A percentile compares a stretch with the other conserved stretches of the same genome.
These are phyloP conservation scores for Tenthredo notha DNA, from an alignment of 2,888 invertebrate genomes.

Conservation along the genomic window DNA sequence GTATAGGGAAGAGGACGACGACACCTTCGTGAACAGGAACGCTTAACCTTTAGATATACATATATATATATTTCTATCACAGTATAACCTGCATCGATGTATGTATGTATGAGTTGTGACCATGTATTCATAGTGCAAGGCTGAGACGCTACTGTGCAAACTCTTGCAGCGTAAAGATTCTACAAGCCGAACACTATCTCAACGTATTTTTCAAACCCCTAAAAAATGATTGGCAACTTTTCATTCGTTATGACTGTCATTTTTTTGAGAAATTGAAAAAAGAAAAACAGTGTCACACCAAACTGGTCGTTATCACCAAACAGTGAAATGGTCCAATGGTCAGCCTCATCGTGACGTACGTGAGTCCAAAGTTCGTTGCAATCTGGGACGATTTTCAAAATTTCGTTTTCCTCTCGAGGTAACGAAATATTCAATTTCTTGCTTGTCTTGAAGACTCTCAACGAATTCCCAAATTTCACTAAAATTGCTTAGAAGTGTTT, in stretches of 20 bases:
- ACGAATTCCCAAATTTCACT: not conserved
- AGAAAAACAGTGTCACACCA: not conserved
- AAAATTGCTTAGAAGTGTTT: not conserved
- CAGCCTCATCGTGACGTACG: not conserved
- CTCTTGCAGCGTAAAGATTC: not conserved
- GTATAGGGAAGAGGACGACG: constrained; percentile 27
- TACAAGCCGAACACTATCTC: not conserved
- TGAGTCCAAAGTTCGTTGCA: constrained; percentile 19
- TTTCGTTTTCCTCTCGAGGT: not conserved
- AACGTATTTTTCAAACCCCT: not conserved
- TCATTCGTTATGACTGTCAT: not conserved
- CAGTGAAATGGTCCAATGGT: not conserved
- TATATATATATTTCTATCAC: not conserved
- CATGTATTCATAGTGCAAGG: not conserved
- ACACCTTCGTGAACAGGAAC: constrained; percentile 16
- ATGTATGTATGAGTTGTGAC: too few relatives aligned
- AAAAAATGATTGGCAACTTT: not conserved
- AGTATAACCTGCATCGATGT: not conserved
- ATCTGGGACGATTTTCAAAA: not conserved
- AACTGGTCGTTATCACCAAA: not conserved
- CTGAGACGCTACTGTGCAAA: not conserved
- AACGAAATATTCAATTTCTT: not conserved
- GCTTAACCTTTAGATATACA: constrained; percentile 34
- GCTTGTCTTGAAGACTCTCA: not conserved
- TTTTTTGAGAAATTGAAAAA: not conserved